Conservation (phyloP, 2,113 vertebrate genomes). For the Oryzias melastigma region DNA sequence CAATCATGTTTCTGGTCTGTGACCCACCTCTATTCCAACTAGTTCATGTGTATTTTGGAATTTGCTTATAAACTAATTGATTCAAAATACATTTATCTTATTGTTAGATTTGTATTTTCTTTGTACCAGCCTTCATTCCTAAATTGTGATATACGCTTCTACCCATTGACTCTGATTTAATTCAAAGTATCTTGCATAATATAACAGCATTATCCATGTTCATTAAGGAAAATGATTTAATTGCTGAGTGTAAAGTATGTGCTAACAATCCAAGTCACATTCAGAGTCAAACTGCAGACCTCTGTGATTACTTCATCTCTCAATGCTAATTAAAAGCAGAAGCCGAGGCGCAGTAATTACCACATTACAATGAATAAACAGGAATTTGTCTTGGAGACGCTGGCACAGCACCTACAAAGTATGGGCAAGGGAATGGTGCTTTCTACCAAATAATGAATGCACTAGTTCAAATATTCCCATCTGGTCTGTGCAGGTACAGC, state of each 20-base stretch:
- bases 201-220: slow-evolving; percentile 18
- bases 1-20: too few species aligned
- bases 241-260: slow-evolving; percentile 26
- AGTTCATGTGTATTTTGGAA: too few species aligned
- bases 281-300: slow-evolving; percentile 29
- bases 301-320: slow-evolving; percentile 44
- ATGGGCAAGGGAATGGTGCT: background rate
- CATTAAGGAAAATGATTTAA: slow-evolving; percentile 44
- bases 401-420: background rate
- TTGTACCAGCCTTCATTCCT: too few species aligned
- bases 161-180: background rate
- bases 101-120: too few species aligned
- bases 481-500: slow-evolving; percentile 15
- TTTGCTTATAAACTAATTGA: too few species aligned
- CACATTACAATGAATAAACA: slow-evolving; percentile 39
- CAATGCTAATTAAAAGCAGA: slow-evolving; percentile 46
- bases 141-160: background rate
- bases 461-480: slow-evolving; percentile 13
- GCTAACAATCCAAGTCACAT: slow-evolving; percentile 39
- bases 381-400: slow-evolving; percentile 16
- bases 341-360: slow-evolving; percentile 26
- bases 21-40: too few species aligned
- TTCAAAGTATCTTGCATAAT: background rate
- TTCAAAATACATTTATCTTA: too few species aligned
- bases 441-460: slow-evolving; percentile 14